Base-by-base conservation (phyloP, 2,888 invertebrate genomes). In the Luperina testacea region DNA sequence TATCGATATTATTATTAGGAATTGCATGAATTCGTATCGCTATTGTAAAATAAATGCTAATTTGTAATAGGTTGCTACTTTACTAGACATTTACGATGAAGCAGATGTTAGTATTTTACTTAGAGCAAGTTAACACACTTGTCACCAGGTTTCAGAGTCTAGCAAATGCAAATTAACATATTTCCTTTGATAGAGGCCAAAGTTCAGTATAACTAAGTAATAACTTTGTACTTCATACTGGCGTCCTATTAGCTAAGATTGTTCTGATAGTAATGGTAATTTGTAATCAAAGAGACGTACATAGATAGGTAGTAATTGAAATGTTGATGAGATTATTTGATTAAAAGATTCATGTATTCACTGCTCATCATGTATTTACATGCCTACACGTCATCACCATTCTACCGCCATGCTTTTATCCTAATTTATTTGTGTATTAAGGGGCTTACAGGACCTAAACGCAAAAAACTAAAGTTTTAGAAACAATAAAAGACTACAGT, bases 241-340 rank as follows among this genome's bases (percentile, higher is more conserved):
- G 59, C 32, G 64, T 51, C 53, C 24, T 72, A 38, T 27, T 42
- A 38, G 82, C 78, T 85, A 75, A 81, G 61, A 75, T 72, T 17
- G 48, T 53, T 73, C 27, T 70, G 78, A 78, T 78, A 70, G n/a
- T 32, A 63, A n/a, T 61, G 51, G 42, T 20, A 42, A 42, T 59
- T 38, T 38, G 32, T 61, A 24, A 81, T 72, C 77, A 69, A 59
- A 63, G n/a, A 61, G 42, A 51, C 48, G 20, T 73, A 32, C 63
- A 32, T 4, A 5, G 6, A 9, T 24, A 51, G 24, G 24, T 32
- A 48, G 48, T 64, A 53, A 71, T 71, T 13, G 2, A 27, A 73
- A 48, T 42, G 13, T 42, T 51, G 32, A 32, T 15, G 67, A 68
- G 9, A 68, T n/a, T n/a, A 68, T 20, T 48, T 48, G 4, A 69